phyloP scores from a whole-genome alignment of 2,888 invertebrate species.

The Chloromyia formosa region DNA sequence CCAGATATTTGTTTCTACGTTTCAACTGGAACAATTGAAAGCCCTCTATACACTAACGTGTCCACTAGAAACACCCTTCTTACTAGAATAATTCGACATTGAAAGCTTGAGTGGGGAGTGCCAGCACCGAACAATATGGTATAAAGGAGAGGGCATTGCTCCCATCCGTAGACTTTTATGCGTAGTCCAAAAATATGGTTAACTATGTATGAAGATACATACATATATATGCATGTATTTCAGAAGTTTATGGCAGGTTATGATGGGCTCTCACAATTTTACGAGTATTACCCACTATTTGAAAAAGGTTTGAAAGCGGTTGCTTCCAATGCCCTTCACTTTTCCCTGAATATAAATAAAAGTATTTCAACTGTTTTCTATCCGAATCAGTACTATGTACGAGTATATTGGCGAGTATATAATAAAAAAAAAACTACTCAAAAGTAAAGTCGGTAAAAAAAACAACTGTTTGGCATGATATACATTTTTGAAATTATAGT shows the following conservation, averaged over 20 bases:
- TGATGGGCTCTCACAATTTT: constrained; percentile 33
- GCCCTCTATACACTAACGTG: not conserved
- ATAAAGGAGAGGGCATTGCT: not conserved
- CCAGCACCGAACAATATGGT: not conserved
- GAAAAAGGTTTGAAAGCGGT: not conserved
- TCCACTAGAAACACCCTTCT: not conserved
- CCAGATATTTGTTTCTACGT: not conserved
- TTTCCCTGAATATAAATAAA: constrained; percentile 18
- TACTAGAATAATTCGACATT: not conserved
- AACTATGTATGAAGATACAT: not conserved
- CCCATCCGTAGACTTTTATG: not conserved
- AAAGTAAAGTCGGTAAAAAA: no score
- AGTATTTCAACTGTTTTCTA: constrained; percentile 5
- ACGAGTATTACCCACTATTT: constrained; percentile 3
- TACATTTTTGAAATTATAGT: no score
- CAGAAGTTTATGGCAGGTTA: constrained; percentile 33
- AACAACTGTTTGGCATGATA: no score
- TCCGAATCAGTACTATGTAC: constrained; percentile 11
- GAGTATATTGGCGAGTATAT: no score
- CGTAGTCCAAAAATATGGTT: not conserved
- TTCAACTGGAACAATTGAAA: constrained; percentile 11
- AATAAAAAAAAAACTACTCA: no score
- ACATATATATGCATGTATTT: not conserved
- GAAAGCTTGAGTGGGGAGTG: not conserved
- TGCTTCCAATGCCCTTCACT: no score